Conservation (phyloP, 1,140 invertebrate genomes). For the Dufourea novaeangliae region DNA sequence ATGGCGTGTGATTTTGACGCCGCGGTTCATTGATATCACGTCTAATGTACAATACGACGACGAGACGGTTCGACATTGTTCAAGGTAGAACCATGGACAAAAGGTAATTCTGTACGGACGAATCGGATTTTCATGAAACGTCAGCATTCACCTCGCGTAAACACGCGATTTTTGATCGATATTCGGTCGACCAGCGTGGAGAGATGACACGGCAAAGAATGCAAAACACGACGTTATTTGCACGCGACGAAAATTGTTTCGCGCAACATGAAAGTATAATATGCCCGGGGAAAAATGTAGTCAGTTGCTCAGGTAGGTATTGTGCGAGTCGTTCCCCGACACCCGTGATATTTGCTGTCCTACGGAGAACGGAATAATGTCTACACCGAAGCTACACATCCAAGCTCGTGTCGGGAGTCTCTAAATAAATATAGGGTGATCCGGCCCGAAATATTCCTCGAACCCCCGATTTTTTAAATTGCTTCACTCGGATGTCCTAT, state of each 20-base stretch:
- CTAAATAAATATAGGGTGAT: background rate
- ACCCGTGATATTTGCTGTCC: background rate
- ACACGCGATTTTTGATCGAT: slow-evolving; percentile 34
- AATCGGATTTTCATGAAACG: slow-evolving; percentile 21
- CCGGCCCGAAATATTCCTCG: background rate
- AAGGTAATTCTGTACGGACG: background rate
- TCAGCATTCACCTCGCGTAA: background rate
- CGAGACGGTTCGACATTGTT: background rate
- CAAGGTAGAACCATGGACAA: background rate
- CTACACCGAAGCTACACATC: background rate
- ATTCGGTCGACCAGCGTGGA: background rate
- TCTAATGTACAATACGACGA: background rate
- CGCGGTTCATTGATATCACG: background rate
- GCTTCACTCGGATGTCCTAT: background rate
- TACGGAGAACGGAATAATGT: slow-evolving; percentile 1
- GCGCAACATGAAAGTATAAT: slow-evolving; percentile 51
- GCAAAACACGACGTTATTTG: slow-evolving; percentile 31
- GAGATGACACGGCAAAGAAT: slow-evolving; percentile 31
- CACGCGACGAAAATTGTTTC: slow-evolving; percentile 36
- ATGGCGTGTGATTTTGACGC: background rate
- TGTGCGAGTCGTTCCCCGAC: background rate
- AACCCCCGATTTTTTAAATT: background rate
- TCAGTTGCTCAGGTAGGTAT: background rate
- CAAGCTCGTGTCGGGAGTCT: background rate
- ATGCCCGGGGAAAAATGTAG: background rate